Conservation (phyloP, 2,113 vertebrate species). For the Chiloscyllium plagiosum region DNA sequence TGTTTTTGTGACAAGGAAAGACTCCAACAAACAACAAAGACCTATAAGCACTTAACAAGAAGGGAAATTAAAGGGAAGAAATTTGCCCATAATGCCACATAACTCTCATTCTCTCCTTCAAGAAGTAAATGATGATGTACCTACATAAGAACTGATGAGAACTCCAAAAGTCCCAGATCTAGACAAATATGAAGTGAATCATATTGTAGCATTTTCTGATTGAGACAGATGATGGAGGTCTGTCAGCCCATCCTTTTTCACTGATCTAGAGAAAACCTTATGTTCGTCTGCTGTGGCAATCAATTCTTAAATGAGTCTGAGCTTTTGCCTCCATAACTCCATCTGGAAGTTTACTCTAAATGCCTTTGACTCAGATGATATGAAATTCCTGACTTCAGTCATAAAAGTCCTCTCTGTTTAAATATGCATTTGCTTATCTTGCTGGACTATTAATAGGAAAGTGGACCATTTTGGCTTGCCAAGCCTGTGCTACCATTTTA, state of each 20-base stretch:
- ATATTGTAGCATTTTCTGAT: background rate
- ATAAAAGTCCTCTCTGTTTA: background rate
- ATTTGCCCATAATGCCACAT: background rate
- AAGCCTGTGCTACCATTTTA: too few relatives aligned
- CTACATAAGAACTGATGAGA: background rate
- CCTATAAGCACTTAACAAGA: background rate
- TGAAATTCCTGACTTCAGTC: background rate
- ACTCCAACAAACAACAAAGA: background rate
- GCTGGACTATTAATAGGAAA: background rate
- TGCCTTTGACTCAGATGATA: background rate
- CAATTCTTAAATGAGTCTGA: background rate
- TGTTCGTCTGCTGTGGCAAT: background rate
- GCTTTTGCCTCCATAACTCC: background rate
- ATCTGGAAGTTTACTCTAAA: background rate
- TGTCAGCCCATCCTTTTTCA: background rate
- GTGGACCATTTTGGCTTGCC: too few relatives aligned
- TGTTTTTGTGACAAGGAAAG: background rate
- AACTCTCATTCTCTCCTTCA: background rate
- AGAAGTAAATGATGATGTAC: background rate
- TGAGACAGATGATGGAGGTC: background rate
- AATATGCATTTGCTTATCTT: background rate
- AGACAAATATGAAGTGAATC: background rate
- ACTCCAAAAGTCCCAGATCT: background rate
- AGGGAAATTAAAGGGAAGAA: too few relatives aligned
- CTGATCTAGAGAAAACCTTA: background rate